Percentiles rank a stretch among this genome's conserved stretches.
Conservation (phyloP, 2,888 invertebrate species). For the Oxystoma pomonae region DNA sequence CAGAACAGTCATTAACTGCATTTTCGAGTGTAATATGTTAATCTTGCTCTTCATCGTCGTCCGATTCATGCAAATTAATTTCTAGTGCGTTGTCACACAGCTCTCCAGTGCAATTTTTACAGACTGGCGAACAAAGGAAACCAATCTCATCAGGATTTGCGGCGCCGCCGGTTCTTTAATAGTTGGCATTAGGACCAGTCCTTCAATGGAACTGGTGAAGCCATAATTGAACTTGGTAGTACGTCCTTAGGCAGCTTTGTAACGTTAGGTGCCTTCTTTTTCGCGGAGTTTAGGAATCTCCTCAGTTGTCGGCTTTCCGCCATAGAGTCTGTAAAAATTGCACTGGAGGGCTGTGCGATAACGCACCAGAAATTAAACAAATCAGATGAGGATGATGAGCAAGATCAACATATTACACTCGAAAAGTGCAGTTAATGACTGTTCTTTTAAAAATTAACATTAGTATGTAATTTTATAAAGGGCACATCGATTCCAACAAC, state of each 20-base stretch:
- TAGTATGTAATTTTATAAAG: no score
- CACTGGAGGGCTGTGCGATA: no score
- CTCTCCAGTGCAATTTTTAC: background rate
- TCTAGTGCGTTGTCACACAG: background rate
- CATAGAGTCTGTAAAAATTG: no score
- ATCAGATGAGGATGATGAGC: no score
- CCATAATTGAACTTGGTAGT: background rate
- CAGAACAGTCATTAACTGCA: conserved; percentile 8
- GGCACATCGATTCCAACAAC: no score
- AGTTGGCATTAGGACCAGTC: background rate
- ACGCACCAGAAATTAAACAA: no score
- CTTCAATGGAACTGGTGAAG: background rate
- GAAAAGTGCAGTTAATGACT: no score
- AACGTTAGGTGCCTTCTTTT: background rate
- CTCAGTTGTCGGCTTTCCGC: no score
- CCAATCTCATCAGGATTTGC: background rate
- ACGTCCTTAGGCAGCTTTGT: background rate
- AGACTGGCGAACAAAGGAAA: background rate
- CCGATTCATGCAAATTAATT: background rate
- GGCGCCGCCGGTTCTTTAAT: background rate
- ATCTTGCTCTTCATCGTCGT: background rate
- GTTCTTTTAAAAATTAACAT: no score
- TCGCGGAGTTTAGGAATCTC: no score
- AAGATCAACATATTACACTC: no score
- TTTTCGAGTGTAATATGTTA: conserved; percentile 2